Conservation (phyloP, 2,888 invertebrate genomes). For the Xanthorhoe spadicearia region DNA sequence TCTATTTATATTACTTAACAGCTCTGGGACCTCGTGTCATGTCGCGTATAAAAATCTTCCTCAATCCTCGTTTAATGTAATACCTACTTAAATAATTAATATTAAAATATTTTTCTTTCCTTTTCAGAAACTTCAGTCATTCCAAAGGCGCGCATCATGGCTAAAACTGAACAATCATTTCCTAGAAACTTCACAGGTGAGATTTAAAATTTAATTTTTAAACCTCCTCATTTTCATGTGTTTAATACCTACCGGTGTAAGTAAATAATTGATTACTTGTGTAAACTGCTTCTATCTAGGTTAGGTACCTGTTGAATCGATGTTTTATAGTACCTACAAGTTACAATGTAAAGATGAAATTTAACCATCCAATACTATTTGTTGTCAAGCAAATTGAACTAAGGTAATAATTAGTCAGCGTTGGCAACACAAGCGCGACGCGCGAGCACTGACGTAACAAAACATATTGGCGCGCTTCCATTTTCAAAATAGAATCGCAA, state of each 20-base stretch:
- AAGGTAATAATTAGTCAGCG: slow-evolving; percentile 9
- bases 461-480: slow-evolving; percentile 66
- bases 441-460: slow-evolving; percentile 38
- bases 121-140: slow-evolving; percentile 69
- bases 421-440: slow-evolving; percentile 47
- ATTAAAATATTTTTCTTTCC: slow-evolving; percentile 30
- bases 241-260: not conserved
- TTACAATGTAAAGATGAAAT: not conserved
- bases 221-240: not conserved
- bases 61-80: too few relatives aligned
- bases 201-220: not conserved
- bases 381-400: not conserved
- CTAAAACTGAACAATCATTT: slow-evolving; percentile 81
- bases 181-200: slow-evolving; percentile 82
- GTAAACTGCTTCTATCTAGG: not conserved
- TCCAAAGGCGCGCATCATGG: slow-evolving; percentile 70
- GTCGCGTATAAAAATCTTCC: too few relatives aligned
- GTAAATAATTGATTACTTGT: not conserved
- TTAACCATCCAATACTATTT: not conserved
- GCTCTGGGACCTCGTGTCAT: too few relatives aligned
- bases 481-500: slow-evolving; percentile 68
- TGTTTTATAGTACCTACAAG: not conserved
- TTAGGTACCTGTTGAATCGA: not conserved
- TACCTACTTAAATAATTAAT: too few relatives aligned
- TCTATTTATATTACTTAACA: not conserved